A percentile compares a stretch with the other conserved stretches of the same genome.
Evolutionary conservation across 2,113 vertebrate genomes (phyloP).

Genomic region (chimpanzee (Pan troglodytes)): NHGRI_mPanTro3-v2.1_pri NC_086015.1:192331501-192332000

Average conservation of each 20-base stretch:
- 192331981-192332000: neutral
- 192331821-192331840: constrained; percentile 9
- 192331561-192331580: constrained; percentile 13
- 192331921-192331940: neutral
- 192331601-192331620: neutral
- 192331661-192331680: constrained; percentile 39
- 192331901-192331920: constrained; percentile 26
- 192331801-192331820: constrained; percentile 21
- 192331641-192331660: constrained; percentile 20
- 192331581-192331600: neutral
- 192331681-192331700: constrained; percentile 44
- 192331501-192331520: neutral
- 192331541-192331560: constrained; percentile 18
- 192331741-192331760: neutral
- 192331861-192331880: neutral
- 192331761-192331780: neutral
- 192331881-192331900: neutral
- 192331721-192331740: constrained; percentile 39
- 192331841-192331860: constrained; percentile 41
- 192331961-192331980: neutral
- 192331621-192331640: constrained; percentile 61
- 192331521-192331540: constrained; percentile 29
- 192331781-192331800: constrained; percentile 4
- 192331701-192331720: constrained; percentile 27
- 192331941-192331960: neutral